Conservation (phyloP, 2,113 vertebrate species). For the Rhinogobius similis region DNA sequence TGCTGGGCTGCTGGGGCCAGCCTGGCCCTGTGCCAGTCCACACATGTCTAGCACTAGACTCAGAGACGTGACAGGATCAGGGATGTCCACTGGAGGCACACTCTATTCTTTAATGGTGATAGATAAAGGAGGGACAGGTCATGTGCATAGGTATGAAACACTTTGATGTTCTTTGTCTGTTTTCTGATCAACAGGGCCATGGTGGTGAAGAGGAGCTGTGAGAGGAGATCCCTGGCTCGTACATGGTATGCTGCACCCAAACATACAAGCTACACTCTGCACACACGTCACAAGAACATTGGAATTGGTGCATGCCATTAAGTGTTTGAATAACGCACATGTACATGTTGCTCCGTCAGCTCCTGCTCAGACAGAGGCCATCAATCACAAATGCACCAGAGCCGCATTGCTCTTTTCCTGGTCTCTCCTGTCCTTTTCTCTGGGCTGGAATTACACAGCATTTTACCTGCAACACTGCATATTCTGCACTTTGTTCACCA, state of each 20-base stretch:
- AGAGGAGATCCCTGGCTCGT: conserved; percentile 9
- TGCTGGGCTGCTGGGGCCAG: conserved; percentile 64
- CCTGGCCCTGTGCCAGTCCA: conserved; percentile 66
- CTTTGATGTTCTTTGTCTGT: conserved; percentile 13
- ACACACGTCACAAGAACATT: conserved; percentile 21
- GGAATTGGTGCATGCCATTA: conserved; percentile 50
- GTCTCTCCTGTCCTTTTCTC: conserved; percentile 57
- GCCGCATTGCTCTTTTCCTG: conserved; percentile 61
- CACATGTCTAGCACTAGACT: conserved; percentile 61
- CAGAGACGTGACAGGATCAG: conserved; percentile 50
- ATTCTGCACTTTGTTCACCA: conserved; percentile 42
- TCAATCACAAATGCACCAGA: conserved; percentile 72
- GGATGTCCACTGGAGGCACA: conserved; percentile 8
- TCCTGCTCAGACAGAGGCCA: conserved; percentile 69
- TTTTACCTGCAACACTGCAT: conserved; percentile 63
- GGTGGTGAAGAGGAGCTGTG: conserved; percentile 1
- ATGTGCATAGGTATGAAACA: neutral
- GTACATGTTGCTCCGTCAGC: conserved; percentile 78
- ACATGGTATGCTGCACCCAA: conserved; percentile 28
- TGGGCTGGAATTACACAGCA: conserved; percentile 65
- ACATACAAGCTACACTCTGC: neutral
- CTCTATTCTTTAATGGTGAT: conserved; percentile 32
- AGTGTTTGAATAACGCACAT: conserved; percentile 61
- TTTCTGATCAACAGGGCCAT: conserved; percentile 33
- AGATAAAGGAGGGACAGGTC: neutral